Evolutionary conservation across 2,113 vertebrate genomes (phyloP), one percentile per base, ranked within the genome.

Genomic region (Tragelaphus strepsiceros): DNA sequence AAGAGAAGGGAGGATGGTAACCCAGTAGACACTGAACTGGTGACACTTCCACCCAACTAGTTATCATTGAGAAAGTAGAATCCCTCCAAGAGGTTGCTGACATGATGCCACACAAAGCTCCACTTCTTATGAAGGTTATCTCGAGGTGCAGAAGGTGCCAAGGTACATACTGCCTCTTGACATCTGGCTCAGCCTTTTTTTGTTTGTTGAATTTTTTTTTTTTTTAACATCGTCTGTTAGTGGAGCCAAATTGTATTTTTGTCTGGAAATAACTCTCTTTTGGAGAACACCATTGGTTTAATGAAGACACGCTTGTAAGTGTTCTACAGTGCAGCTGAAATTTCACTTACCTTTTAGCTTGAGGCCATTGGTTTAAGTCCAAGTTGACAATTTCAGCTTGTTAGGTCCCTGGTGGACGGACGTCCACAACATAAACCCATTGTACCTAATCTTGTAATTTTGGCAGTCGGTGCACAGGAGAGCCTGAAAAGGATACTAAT

Each of bases 11-110:
- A 43, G 93, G n/a, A 90, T 93, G 94, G 62, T 97, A 97, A 98
- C 88, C 96, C 94, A 96, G 98, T 93, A 93, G 94, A 93, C 83
- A 58, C 35, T 90, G 81, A 81, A 97, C 96, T 97, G 97, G 93
- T 82, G 22, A 98, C 98, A 93, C 61, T 96, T 93, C 84, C 84
- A 85, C 93, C 86, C 85, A 35, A 62, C 74, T 98, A 96, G 98
- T 98, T 97, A 87, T 49, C 97, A 98, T 95, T 97, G 97, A 94
- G 89, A 80, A 98, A 97, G 95, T 81, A 95, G 56, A 97, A 96
- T 49, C 88, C 97, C 92, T 32, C 67, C 59, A 91, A 96, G 98
- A 97, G 2, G 78, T 88, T 13, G 43, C 22, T 93, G 93, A 92
- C 91, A 83, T 0, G 71, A 98, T 21, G 58, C 88, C 90, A 91